Base-by-base conservation (phyloP, 2,888 invertebrate genomes). In the Dusona sp. region DNA sequence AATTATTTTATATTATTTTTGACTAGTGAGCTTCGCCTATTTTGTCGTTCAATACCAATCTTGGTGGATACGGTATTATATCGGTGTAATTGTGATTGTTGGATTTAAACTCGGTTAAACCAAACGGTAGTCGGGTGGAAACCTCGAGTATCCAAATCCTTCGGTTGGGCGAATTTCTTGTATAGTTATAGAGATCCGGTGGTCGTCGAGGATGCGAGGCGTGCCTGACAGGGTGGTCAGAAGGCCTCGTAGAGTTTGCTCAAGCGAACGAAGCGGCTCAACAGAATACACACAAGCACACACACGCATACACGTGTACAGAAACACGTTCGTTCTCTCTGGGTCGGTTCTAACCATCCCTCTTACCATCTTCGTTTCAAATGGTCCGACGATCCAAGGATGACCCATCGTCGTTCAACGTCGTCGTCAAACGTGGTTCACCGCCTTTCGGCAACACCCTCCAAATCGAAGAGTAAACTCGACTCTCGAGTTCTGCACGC, bases 181-280 rank as follows among this genome's bases (percentile, higher is more conserved):
- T 68, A 68, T 82, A 82, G 38, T 22, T 36, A 65, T 74, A 54
- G 38, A 1, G 51, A 22, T 64, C 29, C 67, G 68, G 84, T 85
- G 87, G 88, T 87, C 85, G 65, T 82, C 68, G 85, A 87, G 88
- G 87, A 90, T 89, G 79, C 88, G 89, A 88, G 81, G 88, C 90
- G 89, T 89, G 89, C 89, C 88, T 88, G 89, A 90, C 90, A 90
- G 90, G 89, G 88, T 89, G 90, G 91, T 89, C 90, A 90, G 90
- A 83, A 89, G 89, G 89, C 89, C 91, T 90, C 89, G 88, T 87
- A 79, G 77, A 89, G 91, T 91, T 91, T 91, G 88, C 89, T 90
- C 89, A 90, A 89, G 90, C 89, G 89, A 90, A 89, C 89, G 87
- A 88, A 85, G 85, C 85, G 89, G 90, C 89, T 90, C 89, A 89